Base-by-base conservation (phyloP, 2,113 vertebrate species). In the Labrus mixtus region DNA sequence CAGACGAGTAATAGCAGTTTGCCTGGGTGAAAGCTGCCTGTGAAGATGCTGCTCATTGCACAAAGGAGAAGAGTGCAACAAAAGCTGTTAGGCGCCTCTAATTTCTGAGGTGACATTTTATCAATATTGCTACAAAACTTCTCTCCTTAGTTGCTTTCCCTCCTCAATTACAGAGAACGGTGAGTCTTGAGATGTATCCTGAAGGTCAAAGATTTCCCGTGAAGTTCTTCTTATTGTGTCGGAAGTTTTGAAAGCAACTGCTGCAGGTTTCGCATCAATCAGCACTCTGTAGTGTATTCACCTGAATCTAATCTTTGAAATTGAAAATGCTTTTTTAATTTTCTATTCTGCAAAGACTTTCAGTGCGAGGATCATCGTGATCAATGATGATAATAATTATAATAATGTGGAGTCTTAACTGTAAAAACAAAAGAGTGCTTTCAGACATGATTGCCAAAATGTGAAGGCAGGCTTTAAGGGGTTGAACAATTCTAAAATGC, bases 31-130 rank as follows among this genome's bases (percentile, higher is more conserved):
- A 13, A 79, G 79, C 83, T 78, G 68, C 66, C 78, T 50, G 67
- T 33, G 16, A 11, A 56, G 70, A 59, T 22, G n/a, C 60, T 72
- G 50, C 70, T 82, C 79, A 59, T 23, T 76, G 59, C 76, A 78
- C 79, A 70, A 62, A 84, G 61, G 50, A 68, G 41, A 73, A 13
- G 62, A 76, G 71, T 41, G 63, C 73, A 82, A 50, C 77, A 71
- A 73, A 81, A 81, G 83, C 87, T 82, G 87, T 86, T 79, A 73
- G 79, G 83, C 58, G 45, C 83, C 73, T 89, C 89, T 93, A 86
- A 91, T 92, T 91, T 88, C 86, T 68, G 89, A 71, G 71, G 76
- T 90, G 92, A 90, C 90, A 83, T 90, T 90, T 94, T 62, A 78
- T 93, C 92, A 88, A 92, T 92, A 93, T 65, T 45, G 70, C 73